phyloP scores from a whole-genome alignment of 1,140 invertebrate species.

The Drosophila subpulchrella region DNA sequence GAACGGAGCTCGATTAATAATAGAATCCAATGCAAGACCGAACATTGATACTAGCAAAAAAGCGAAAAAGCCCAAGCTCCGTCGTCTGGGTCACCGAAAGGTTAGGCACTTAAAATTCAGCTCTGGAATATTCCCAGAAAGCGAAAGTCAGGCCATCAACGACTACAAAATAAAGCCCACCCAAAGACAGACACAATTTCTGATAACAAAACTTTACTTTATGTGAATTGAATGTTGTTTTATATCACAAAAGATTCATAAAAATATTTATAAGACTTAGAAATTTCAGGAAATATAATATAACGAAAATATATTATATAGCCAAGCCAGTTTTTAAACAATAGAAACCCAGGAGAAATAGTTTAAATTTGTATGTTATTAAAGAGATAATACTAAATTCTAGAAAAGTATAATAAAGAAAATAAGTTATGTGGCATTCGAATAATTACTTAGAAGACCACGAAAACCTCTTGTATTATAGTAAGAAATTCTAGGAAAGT shows the following conservation, averaged over 20 bases:
- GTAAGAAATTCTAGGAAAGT: too few species aligned
- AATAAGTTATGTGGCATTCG: too few species aligned
- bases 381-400: too few species aligned
- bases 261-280: not conserved
- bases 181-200: not conserved
- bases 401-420: too few species aligned
- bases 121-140: slow-evolving; percentile 33
- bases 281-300: not conserved
- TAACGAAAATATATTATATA: too few species aligned
- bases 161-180: not conserved
- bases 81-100: slow-evolving; percentile 19
- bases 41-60: slow-evolving; percentile 9
- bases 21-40: slow-evolving; percentile 5
- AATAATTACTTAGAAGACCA: too few species aligned
- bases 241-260: not conserved
- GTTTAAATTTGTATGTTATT: too few species aligned
- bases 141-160: slow-evolving; percentile 9
- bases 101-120: slow-evolving; percentile 39
- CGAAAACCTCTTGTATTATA: too few species aligned
- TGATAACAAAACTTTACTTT: slow-evolving; percentile 34
- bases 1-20: slow-evolving; percentile 11
- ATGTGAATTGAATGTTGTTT: not conserved
- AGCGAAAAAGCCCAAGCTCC: slow-evolving; percentile 18
- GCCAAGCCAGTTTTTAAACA: too few species aligned
- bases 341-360: too few species aligned